Conservation (phyloP, 2,113 vertebrate species). For the Sceloporus undulatus region DNA sequence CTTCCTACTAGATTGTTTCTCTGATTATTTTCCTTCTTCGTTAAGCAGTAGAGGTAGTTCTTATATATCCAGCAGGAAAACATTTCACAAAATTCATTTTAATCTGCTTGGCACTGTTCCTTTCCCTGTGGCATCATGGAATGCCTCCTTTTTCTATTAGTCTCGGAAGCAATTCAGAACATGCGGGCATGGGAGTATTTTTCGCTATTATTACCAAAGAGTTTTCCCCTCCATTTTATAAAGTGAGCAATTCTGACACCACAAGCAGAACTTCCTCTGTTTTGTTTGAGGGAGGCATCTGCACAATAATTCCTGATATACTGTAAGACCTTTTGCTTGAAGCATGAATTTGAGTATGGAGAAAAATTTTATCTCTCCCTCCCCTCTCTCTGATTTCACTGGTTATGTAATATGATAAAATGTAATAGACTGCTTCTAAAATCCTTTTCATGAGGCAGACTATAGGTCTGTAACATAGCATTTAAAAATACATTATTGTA, state of each 20-base stretch:
- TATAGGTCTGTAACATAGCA: background rate
- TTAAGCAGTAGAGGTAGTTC: background rate
- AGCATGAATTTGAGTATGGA: background rate
- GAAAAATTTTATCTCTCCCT: background rate
- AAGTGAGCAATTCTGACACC: background rate
- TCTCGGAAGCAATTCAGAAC: background rate
- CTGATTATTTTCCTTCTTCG: background rate
- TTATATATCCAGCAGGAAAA: background rate
- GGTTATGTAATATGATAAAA: background rate
- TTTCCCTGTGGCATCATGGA: slow-evolving; percentile 6
- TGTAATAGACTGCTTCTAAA: background rate
- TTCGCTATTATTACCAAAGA: background rate
- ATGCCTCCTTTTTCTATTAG: background rate
- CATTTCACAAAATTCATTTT: background rate
- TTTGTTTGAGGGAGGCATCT: background rate
- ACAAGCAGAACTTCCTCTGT: background rate
- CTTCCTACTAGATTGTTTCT: background rate
- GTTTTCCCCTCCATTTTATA: background rate
- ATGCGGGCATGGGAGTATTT: background rate
- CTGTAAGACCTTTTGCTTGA: too few relatives aligned
- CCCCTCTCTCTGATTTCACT: background rate
- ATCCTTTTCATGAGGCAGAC: background rate
- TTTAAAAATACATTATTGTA: background rate
- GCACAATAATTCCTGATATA: background rate
- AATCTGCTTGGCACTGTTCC: background rate